Conservation (phyloP, 2,888 invertebrate species). For the Cantharis nigra region DNA sequence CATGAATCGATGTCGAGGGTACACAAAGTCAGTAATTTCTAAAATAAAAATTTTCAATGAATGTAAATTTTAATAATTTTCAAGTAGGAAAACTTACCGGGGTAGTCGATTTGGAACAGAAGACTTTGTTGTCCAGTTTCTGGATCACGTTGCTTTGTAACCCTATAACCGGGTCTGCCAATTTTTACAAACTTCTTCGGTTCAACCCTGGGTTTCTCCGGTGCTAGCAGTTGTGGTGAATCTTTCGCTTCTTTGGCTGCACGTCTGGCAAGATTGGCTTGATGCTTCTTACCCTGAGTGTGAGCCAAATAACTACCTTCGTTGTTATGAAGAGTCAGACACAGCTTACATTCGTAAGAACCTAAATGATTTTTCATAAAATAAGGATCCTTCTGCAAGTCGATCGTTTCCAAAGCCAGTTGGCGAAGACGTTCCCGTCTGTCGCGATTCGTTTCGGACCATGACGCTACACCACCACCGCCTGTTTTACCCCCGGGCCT, state of each 20-base stretch:
- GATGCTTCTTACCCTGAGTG: constrained; percentile 99
- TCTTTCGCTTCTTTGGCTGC: constrained; percentile 99
- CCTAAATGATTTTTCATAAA: constrained; percentile 99
- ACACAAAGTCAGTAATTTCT: constrained; percentile 86
- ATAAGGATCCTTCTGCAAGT: constrained; percentile 99
- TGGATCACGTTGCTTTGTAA: constrained; percentile 96
- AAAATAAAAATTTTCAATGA: background rate
- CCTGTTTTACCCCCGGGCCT: constrained; percentile 99
- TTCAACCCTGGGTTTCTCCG: constrained; percentile 95
- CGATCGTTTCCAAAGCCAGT: constrained; percentile 97
- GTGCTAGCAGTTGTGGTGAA: constrained; percentile 90
- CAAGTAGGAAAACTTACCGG: constrained; percentile 58
- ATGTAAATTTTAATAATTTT: background rate
- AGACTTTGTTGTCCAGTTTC: constrained; percentile 95
- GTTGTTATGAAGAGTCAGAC: constrained; percentile 97
- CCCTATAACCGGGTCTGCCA: constrained; percentile 97
- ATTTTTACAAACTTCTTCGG: constrained; percentile 99
- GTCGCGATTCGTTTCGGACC: constrained; percentile 98
- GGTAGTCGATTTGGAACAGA: constrained; percentile 95
- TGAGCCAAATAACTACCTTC: constrained; percentile 99
- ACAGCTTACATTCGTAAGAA: constrained; percentile 98
- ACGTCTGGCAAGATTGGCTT: constrained; percentile 94
- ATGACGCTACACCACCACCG: constrained; percentile 98
- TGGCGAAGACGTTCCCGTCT: constrained; percentile 93
- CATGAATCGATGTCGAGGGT: constrained; percentile 98